Base-by-base conservation (phyloP, 1,140 invertebrate genomes). In the Drosophila asahinai region DNA sequence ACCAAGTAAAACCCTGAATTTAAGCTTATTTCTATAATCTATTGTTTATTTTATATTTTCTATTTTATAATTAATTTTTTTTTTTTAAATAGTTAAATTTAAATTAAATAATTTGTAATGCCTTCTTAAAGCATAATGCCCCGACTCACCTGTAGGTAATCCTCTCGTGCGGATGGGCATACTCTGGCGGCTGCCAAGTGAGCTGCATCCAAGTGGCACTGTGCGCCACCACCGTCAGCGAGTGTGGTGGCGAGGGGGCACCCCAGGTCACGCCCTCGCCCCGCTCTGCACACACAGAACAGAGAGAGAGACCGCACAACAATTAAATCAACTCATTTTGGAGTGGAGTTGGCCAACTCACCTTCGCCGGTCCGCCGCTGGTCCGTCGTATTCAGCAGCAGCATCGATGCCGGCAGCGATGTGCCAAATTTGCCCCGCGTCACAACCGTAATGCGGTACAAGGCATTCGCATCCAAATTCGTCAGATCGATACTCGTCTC, bases 391-490 rank as follows among this genome's bases (percentile, higher is more conserved):
- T 96, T 97, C 60, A 97, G 94, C 64, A 96, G 94, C 19, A 97
- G 93, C 80, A 97, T 95, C 25, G 97, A 96, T 3, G 97, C 97
- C 15, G 97, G 96, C 48, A 97, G 92, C 5, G 97, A 97, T 33
- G 95, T 95, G 7, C 97, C 97, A 87, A 96, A 94, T 47, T 94
- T 93, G 91, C 97, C 97, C 77, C 94, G 93, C 1, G 96, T 94
- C 42, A 97, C 95, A 47, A 97, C 96, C 91, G 96, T 97, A 72
- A 97, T 94, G 81, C 96, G 95, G 93, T 97, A 97, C 22, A 95
- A 94, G 55, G 94, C 94, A 80, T 95, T 94, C 19, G 94, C 93
- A 68, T 96, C 95, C 72, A 97, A 93, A 65, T 94, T 93, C 4
- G 93, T 94, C 27, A 97, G 89, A 52, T 94, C 94, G 2, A 94